phyloP scores from a whole-genome alignment of 1,140 invertebrate species.

The Drosophila busckii region DNA sequence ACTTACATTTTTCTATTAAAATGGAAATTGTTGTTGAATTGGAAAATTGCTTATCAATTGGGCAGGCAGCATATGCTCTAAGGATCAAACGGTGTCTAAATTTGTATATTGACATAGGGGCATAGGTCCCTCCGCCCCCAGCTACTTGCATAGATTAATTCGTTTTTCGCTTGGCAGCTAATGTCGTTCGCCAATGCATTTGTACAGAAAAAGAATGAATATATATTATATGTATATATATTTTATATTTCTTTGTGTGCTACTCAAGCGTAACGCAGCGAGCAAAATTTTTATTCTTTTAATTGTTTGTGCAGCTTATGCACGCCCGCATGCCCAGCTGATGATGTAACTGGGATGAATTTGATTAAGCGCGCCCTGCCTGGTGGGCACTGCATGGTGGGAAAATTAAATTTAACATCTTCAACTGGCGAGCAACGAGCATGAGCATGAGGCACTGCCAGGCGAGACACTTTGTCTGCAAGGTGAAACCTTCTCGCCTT shows the following conservation, averaged over 20 bases:
- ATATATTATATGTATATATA: conserved; percentile 25
- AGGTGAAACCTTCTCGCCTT: conserved; percentile 38
- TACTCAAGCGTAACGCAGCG: conserved; percentile 48
- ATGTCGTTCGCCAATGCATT: conserved; percentile 19
- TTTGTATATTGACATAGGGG: conserved; percentile 34
- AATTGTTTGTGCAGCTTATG: conserved; percentile 44
- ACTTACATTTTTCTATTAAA: conserved; percentile 65
- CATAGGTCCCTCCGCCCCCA: background rate
- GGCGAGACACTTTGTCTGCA: conserved; percentile 18
- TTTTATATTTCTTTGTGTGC: conserved; percentile 34
- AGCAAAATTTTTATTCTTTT: conserved; percentile 33
- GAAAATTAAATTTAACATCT: no score
- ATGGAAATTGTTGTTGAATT: conserved; percentile 74
- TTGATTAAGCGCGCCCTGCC: conserved; percentile 8
- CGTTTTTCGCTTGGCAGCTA: conserved; percentile 47
- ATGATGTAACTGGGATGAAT: conserved; percentile 32
- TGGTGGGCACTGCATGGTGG: background rate
- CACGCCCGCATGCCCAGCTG: conserved; percentile 32
- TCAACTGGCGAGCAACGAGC: no score
- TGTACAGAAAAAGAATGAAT: no score
- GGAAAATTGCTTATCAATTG: conserved; percentile 77
- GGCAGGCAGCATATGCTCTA: conserved; percentile 50
- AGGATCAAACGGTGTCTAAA: conserved; percentile 57
- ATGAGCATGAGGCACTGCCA: no score
- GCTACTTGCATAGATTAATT: conserved; percentile 43